These are phyloP conservation scores for Periparus ater DNA, from an alignment of 2,797 vertebrate species.

Conservation along the genomic window DNA sequence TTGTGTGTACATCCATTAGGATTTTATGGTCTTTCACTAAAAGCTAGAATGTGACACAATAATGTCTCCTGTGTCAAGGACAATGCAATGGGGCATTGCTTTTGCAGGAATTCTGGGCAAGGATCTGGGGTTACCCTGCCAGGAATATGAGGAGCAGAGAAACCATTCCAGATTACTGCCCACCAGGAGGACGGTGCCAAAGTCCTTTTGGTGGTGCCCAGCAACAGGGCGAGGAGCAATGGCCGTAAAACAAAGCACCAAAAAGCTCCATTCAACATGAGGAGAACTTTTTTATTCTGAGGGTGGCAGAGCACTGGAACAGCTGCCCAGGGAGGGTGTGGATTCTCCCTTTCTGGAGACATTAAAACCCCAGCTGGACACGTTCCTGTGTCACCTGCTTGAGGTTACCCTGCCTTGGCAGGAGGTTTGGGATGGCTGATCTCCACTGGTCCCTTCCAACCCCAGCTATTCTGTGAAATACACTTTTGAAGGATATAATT, in stretches of 20 bases:
- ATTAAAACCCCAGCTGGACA: not conserved
- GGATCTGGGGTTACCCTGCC: not conserved
- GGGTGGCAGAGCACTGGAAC: not conserved
- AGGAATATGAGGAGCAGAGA: not conserved
- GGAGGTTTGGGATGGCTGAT: not conserved
- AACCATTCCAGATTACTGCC: not conserved
- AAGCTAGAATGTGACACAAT: not conserved
- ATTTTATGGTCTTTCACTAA: not conserved
- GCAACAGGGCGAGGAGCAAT: accelerated
- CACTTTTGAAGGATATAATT: not conserved
- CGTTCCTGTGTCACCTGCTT: not conserved
- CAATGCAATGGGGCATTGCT: not conserved
- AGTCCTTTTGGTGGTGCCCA: not conserved
- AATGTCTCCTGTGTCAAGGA: not conserved
- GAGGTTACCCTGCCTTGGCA: not conserved
- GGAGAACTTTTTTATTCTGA: too few species aligned
- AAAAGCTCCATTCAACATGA: accelerated
- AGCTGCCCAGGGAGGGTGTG: not conserved
- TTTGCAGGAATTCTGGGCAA: not conserved
- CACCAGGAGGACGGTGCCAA: not conserved
- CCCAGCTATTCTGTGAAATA: not conserved
- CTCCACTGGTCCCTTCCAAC: not conserved
- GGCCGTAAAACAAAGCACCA: not conserved
- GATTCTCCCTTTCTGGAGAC: not conserved
- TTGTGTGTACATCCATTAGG: not conserved